A percentile compares a stretch with the other conserved stretches of the same genome.
These are phyloP conservation scores for Sphinx pinastri DNA, from an alignment of 2,888 invertebrate genomes.

Conservation along the genomic window DNA sequence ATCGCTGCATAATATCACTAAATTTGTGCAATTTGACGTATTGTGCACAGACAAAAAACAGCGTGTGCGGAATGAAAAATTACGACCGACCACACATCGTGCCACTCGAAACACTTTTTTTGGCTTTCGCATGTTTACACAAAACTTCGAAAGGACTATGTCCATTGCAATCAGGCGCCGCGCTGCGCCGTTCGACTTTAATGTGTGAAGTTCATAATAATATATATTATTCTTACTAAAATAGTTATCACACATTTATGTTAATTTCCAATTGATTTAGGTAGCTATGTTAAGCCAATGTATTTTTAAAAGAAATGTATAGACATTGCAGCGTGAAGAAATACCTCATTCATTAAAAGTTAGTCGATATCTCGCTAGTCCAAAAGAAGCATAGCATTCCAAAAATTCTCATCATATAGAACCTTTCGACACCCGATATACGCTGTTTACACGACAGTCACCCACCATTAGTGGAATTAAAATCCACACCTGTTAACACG, in stretches of 20 bases:
- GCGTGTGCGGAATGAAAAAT: conserved; percentile 24
- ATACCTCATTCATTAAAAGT: too few relatives aligned
- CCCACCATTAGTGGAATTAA: conserved; percentile 32
- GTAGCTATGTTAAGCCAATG: too few relatives aligned
- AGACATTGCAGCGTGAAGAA: too few relatives aligned
- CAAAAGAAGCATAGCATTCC: background rate
- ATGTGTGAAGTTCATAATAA: background rate
- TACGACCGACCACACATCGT: conserved; percentile 27
- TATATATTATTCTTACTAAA: too few relatives aligned
- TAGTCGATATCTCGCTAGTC: too few relatives aligned
- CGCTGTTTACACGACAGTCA: conserved; percentile 30
- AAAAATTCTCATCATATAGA: background rate
- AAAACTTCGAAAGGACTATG: conserved; percentile 9
- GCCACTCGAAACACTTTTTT: conserved; percentile 28
- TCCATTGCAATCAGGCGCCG: conserved; percentile 16
- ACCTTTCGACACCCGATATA: background rate
- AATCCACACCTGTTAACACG: conserved; percentile 40
- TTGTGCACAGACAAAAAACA: conserved; percentile 17
- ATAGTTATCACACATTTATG: too few relatives aligned
- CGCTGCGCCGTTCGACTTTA: background rate
- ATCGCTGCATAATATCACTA: conserved; percentile 23
- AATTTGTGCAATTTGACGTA: conserved; percentile 28
- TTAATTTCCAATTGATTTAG: too few relatives aligned
- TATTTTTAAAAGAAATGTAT: too few relatives aligned
- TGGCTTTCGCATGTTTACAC: conserved; percentile 17